Conservation (phyloP, 2,113 vertebrate genomes). For the Chionomys nivalis region DNA sequence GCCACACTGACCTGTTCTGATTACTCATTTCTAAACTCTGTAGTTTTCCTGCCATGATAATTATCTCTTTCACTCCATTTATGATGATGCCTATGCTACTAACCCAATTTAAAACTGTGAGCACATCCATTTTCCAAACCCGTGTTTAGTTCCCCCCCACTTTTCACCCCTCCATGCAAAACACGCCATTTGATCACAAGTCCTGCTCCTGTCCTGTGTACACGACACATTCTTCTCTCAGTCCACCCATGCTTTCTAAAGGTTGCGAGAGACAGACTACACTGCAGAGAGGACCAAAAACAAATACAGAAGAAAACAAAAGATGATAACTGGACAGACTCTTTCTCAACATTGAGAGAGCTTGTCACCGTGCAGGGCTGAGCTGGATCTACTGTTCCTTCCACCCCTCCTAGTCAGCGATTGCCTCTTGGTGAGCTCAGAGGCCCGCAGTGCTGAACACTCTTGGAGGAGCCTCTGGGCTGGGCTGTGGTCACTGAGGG, state of each 20-base stretch:
- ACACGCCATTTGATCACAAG: fast-evolving
- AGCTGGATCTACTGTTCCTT: background rate
- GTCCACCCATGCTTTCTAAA: background rate
- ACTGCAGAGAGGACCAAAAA: background rate
- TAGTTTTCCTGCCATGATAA: no score
- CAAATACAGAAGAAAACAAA: background rate
- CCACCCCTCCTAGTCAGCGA: fast-evolving
- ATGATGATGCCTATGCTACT: no score
- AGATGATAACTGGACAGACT: background rate
- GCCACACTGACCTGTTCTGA: no score
- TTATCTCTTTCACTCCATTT: no score
- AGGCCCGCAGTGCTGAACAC: no score
- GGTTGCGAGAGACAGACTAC: background rate
- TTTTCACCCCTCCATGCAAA: fast-evolving
- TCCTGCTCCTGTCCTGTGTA: background rate
- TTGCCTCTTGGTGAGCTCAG: no score
- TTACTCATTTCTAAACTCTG: no score
- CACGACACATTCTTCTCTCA: fast-evolving
- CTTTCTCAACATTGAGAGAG: background rate
- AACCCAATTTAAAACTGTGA: no score
- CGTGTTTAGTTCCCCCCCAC: background rate
- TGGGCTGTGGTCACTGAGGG: no score
- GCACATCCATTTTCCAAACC: no score
- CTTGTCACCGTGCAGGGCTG: background rate
- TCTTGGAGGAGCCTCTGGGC: background rate